A percentile compares a stretch with the other conserved stretches of the same genome.
Evolutionary conservation across 2,797 vertebrate species (phyloP).

Genomic region (Erithacus rubecula): DNA sequence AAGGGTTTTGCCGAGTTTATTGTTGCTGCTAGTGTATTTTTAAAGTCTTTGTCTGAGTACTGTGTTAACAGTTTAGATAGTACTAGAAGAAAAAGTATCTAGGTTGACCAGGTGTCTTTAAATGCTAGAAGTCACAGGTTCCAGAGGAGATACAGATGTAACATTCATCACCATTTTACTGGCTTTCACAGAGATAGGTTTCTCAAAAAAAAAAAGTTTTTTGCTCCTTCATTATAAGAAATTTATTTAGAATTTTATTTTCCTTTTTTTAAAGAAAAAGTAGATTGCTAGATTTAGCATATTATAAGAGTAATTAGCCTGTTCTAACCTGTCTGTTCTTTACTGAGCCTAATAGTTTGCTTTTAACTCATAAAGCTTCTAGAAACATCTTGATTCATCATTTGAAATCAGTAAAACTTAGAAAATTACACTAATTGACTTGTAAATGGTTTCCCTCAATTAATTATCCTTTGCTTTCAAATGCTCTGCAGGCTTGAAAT

Average conservation of each 20-base stretch:
- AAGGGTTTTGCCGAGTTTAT: background rate
- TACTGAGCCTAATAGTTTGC: background rate
- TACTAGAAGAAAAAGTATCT: background rate
- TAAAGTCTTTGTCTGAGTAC: background rate
- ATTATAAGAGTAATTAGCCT: background rate
- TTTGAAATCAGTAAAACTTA: background rate
- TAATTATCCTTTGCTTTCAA: background rate
- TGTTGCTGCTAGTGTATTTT: background rate
- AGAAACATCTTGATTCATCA: background rate
- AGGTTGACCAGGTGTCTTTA: background rate
- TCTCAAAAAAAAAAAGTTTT: background rate
- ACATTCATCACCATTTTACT: background rate
- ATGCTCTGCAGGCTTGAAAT: background rate
- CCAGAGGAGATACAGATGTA: background rate
- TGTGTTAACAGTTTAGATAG: background rate
- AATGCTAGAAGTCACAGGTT: background rate
- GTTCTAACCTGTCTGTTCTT: background rate
- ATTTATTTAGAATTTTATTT: background rate
- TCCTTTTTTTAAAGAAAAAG: background rate
- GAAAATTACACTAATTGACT: background rate
- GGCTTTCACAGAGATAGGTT: background rate
- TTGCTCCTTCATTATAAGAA: background rate
- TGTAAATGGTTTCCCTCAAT: background rate
- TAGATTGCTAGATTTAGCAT: background rate
- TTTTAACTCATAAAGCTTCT: background rate